Percentiles rank a stretch among this genome's conserved stretches.
phyloP scores from a whole-genome alignment of 2,113 vertebrate genomes.

The Hypomesus transpacificus region DNA sequence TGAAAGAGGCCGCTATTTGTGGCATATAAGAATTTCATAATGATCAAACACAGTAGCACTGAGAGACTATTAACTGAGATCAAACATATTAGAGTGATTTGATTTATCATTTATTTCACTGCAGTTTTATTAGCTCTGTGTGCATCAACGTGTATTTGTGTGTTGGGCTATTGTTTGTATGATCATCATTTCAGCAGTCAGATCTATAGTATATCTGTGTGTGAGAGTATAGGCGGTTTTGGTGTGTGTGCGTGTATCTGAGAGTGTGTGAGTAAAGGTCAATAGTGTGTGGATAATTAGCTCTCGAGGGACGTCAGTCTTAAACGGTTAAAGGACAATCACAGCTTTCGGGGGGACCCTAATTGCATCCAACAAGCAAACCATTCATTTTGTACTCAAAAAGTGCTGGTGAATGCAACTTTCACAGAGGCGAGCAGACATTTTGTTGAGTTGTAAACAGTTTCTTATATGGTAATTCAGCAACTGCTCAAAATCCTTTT shows the following conservation, averaged over 20 bases:
- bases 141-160: slow-evolving; percentile 77
- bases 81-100: slow-evolving; percentile 80
- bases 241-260: slow-evolving; percentile 79
- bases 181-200: too few species aligned
- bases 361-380: slow-evolving; percentile 84
- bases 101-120: slow-evolving; percentile 74
- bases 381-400: slow-evolving; percentile 62
- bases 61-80: slow-evolving; percentile 81
- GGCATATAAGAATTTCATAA: slow-evolving; percentile 73
- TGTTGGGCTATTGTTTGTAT: slow-evolving; percentile 30
- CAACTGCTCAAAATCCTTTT: slow-evolving; percentile 24
- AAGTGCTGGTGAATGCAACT: slow-evolving; percentile 69
- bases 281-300: slow-evolving; percentile 87
- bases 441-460: slow-evolving; percentile 75
- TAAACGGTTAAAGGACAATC: slow-evolving; percentile 83
- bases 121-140: slow-evolving; percentile 80
- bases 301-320: slow-evolving; percentile 82
- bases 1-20: slow-evolving; percentile 66
- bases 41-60: slow-evolving; percentile 75
- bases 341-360: slow-evolving; percentile 76
- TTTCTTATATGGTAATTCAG: slow-evolving; percentile 73
- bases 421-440: slow-evolving; percentile 66
- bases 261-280: slow-evolving; percentile 77
- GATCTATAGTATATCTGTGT: slow-evolving; percentile 69
- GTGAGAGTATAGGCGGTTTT: slow-evolving; percentile 48